A percentile compares a stretch with the other conserved stretches of the same genome.
Conservation (phyloP, 2,113 vertebrate species). For the Clarias batrachus region DNA sequence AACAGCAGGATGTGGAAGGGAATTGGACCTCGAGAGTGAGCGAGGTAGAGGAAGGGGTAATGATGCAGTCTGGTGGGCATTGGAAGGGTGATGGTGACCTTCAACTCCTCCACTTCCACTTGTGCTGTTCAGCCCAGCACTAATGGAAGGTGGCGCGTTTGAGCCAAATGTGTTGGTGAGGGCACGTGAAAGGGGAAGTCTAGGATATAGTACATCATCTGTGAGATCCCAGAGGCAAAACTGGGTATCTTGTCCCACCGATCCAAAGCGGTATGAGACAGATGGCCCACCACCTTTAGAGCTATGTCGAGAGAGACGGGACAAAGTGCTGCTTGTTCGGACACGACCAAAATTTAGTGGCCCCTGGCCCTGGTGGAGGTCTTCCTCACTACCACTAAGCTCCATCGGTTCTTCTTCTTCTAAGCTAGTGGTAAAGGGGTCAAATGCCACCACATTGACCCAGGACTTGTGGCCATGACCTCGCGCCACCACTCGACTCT, state of each 20-base stretch:
- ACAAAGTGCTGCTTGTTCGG: constrained; percentile 78
- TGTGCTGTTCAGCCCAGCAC: constrained; percentile 66
- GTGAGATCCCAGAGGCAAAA: constrained; percentile 93
- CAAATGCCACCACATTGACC: constrained; percentile 91
- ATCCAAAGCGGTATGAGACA: constrained; percentile 87
- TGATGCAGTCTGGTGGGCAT: constrained; percentile 62
- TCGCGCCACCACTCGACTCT: constrained; percentile 84
- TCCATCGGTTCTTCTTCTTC: constrained; percentile 76
- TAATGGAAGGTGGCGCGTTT: constrained; percentile 66
- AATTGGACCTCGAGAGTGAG: constrained; percentile 87
- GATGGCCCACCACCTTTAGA: constrained; percentile 69
- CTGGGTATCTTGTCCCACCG: constrained; percentile 89
- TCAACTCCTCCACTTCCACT: constrained; percentile 62
- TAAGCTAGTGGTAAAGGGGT: constrained; percentile 81
- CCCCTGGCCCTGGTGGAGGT: constrained; percentile 71
- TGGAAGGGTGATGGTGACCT: constrained; percentile 72
- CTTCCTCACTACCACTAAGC: constrained; percentile 76
- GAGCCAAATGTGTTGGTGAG: constrained; percentile 77
- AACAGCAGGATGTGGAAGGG: constrained; percentile 82
- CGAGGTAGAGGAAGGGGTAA: constrained; percentile 75
- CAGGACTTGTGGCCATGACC: constrained; percentile 92
- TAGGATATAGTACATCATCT: constrained; percentile 80
- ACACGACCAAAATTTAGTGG: constrained; percentile 68
- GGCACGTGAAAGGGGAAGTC: constrained; percentile 76
- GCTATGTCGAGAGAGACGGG: constrained; percentile 79